Evolutionary conservation across 2,888 invertebrate genomes (phyloP).

Genomic region (Drosophila niveifrons): DNA sequence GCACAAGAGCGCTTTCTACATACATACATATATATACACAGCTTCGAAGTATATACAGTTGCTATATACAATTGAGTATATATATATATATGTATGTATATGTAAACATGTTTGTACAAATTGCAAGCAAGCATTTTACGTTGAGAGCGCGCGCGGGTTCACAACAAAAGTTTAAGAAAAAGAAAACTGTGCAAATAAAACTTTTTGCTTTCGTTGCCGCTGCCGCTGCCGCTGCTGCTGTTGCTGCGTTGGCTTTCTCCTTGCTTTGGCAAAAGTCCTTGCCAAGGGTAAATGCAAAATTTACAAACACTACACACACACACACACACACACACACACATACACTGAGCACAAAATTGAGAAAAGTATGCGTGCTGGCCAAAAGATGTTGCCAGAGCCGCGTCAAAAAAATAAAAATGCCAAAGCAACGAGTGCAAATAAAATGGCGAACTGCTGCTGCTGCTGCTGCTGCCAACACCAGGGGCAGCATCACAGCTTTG

Average conservation of each 20-base stretch:
- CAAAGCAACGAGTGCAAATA: constrained; percentile 76
- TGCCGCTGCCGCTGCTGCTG: constrained; percentile 27
- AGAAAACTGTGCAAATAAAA: constrained; percentile 81
- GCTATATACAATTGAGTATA: constrained; percentile 11
- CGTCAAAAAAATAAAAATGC: constrained; percentile 63
- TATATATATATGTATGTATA: constrained; percentile 22
- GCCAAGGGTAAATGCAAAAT: constrained; percentile 84
- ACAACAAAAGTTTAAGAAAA: constrained; percentile 77
- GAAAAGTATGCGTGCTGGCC: constrained; percentile 66
- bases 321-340: constrained; percentile 33
- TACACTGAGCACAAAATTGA: constrained; percentile 35
- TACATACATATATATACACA: constrained; percentile 17
- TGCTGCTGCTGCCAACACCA: constrained; percentile 41
- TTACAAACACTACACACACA: constrained; percentile 54
- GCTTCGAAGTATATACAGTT: constrained; percentile 18
- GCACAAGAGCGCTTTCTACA: constrained; percentile 21
- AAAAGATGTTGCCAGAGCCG: constrained; percentile 72
- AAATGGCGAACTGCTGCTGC: constrained; percentile 60
- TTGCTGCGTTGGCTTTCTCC: constrained; percentile 53
- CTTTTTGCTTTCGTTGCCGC: constrained; percentile 72
- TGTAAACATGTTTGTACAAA: constrained; percentile 69
- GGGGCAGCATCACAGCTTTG: constrained; percentile 55
- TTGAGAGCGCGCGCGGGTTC: constrained; percentile 25
- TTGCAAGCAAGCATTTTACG: constrained; percentile 79
- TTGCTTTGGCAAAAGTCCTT: constrained; percentile 77